Evolutionary conservation across 2,113 vertebrate species (phyloP).

Genomic region (Megaleporinus macrocephalus): DNA sequence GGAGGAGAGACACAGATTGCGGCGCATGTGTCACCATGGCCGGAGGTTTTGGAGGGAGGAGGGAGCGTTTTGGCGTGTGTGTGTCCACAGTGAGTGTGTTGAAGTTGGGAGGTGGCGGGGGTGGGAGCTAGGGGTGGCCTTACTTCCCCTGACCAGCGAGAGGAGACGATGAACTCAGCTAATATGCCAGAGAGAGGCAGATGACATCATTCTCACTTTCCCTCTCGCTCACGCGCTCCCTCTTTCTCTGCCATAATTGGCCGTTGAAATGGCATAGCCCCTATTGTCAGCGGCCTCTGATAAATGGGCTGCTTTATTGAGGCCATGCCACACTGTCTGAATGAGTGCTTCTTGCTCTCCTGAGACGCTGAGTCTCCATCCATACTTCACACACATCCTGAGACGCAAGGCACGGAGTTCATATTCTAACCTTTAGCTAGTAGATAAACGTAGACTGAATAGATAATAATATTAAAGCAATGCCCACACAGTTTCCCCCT

Average conservation of each 20-base stretch:
- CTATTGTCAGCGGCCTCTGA: slow-evolving; percentile 65
- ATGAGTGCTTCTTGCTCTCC: slow-evolving; percentile 65
- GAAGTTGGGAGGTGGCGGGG: slow-evolving; percentile 42
- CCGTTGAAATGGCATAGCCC: slow-evolving; percentile 50
- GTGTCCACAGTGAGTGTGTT: slow-evolving; percentile 1
- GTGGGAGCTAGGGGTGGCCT: slow-evolving; percentile 10
- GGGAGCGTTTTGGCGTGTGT: background rate
- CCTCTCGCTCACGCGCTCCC: slow-evolving; percentile 46
- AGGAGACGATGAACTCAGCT: slow-evolving; percentile 17
- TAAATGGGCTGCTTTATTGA: slow-evolving; percentile 66
- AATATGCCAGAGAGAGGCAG: slow-evolving; percentile 17
- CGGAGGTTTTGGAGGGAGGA: slow-evolving; percentile 43
- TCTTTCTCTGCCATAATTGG: slow-evolving; percentile 45
- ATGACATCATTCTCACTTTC: slow-evolving; percentile 30
- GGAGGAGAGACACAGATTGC: slow-evolving; percentile 64
- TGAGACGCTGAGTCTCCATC: slow-evolving; percentile 37
- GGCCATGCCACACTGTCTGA: slow-evolving; percentile 35
- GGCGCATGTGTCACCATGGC: slow-evolving; percentile 59
- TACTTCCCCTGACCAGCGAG: background rate
- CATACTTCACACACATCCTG: background rate
- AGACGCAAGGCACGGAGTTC: background rate
- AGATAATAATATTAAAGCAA: background rate
- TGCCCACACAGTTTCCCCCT: background rate
- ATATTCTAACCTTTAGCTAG: background rate
- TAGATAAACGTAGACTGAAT: background rate